Percentiles rank a stretch among this genome's conserved stretches.
Evolutionary conservation across 2,113 vertebrate species (phyloP).

Genomic region (Calyptommatus sinebrachiatus): DNA sequence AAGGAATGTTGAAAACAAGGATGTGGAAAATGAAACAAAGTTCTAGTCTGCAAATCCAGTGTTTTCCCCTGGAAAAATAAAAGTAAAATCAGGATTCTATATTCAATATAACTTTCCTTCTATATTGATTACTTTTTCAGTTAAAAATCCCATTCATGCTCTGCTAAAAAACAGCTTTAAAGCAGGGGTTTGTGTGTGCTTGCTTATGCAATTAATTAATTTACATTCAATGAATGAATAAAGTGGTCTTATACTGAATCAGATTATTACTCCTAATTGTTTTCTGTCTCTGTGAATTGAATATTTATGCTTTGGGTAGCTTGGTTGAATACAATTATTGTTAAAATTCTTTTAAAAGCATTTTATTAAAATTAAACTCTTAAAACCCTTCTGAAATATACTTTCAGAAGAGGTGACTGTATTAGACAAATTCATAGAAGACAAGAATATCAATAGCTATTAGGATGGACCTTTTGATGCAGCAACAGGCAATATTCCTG

Average conservation of each 20-base stretch:
- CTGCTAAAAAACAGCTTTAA: neutral
- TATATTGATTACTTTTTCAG: neutral
- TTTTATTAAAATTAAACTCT: neutral
- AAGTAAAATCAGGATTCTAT: neutral
- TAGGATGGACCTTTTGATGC: too few species aligned
- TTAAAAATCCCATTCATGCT: neutral
- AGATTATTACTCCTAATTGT: neutral
- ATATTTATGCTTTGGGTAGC: too few species aligned
- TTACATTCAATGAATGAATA: neutral
- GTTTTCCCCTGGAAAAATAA: neutral
- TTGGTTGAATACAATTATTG: neutral
- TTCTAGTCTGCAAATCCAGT: neutral
- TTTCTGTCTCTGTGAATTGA: neutral
- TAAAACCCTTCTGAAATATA: constrained; percentile 6
- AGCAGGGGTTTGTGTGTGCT: too few species aligned
- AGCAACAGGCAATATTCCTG: neutral
- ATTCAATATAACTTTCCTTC: neutral
- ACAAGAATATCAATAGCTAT: too few species aligned
- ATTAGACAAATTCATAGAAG: too few species aligned
- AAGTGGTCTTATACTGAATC: neutral
- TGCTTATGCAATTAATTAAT: too few species aligned
- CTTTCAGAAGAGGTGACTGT: too few species aligned
- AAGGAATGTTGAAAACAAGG: neutral
- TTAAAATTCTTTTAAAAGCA: constrained; percentile 8
- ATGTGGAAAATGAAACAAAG: neutral